Evolutionary conservation across 37 sponge, comb jelly and placozoan genomes (phyloP), one percentile per base, ranked within the genome.

Genomic region (Petrosia ficiformis): DNA sequence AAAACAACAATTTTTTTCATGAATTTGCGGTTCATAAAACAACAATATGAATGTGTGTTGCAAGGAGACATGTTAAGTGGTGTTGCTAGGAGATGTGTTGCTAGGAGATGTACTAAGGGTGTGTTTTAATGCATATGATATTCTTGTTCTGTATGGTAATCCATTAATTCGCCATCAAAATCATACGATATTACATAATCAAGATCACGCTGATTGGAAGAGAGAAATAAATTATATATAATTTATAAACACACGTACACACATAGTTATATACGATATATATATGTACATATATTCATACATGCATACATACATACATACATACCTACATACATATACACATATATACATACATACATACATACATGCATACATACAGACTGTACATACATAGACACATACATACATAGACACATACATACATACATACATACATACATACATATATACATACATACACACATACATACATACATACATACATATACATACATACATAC

Each of bases 81-180:
- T n/a, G 6, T 5, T 61, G 63, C 14, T 10, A 10, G 54, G 10
- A 16, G 54, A 19, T 48, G 16, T 48, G 14, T 19, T 48, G 54
- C 16, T 48, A 48, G 69, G 59, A 80, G 80, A 80, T 78, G 82
- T 87, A n/a, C n/a, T n/a, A n/a, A n/a, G 25, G 33, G 61, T 19
- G n/a, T n/a, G 29, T 4, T 26, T 74, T 38, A 90, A 32, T 87
- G 72, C 96, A 95, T 95, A 72, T 86, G 87, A 58, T 95, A 95
- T 24, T 70, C 58, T 43, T 92, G 92, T 54, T 43, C 44, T 26
- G 67, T 35, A 39, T 85, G 79, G n/a, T 81, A 44, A 24, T 89
- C 78, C 82, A 89, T 85, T 43, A 92, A 65, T 31, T 89, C 93
- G 0, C 97, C 97, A 58, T 92, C 81, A 68, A 96, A 96, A 54